Evolutionary conservation across 2,797 vertebrate genomes (phyloP).

Genomic region (Phataginus tricuspis): DNA sequence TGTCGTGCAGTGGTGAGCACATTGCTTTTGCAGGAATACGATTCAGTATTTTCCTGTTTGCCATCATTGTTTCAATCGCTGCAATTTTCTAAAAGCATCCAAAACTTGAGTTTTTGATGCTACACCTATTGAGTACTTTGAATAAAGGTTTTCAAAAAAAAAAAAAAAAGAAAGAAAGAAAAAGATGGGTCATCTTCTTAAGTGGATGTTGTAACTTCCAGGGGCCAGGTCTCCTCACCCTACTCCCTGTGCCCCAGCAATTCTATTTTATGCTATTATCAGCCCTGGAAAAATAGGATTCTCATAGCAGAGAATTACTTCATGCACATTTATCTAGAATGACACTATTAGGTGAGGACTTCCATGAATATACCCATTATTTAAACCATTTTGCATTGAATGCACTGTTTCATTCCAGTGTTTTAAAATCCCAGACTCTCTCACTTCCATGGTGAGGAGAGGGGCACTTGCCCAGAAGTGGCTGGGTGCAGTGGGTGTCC

Average conservation of each 20-base stretch:
- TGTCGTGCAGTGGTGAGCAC: too few species aligned
- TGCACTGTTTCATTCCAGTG: background rate
- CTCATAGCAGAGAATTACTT: background rate
- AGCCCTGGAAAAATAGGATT: background rate
- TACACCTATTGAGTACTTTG: background rate
- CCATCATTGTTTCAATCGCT: background rate
- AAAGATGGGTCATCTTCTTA: background rate
- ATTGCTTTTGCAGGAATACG: background rate
- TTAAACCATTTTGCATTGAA: background rate
- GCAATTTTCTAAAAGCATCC: background rate
- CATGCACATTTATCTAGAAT: background rate
- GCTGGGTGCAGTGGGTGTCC: too few species aligned
- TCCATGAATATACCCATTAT: background rate
- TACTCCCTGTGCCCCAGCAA: fast-evolving
- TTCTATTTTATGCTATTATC: background rate
- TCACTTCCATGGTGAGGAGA: fast-evolving
- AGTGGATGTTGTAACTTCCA: background rate
- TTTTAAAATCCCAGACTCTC: background rate
- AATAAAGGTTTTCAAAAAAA: background rate
- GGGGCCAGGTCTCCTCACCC: background rate
- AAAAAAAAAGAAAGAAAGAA: too few species aligned
- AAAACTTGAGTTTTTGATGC: background rate
- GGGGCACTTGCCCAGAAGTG: background rate
- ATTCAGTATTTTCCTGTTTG: background rate
- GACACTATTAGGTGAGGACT: background rate